A percentile compares a stretch with the other conserved stretches of the same genome.
Evolutionary conservation across 2,797 vertebrate genomes (phyloP).

Genomic region (Muscicapa comitata): DNA sequence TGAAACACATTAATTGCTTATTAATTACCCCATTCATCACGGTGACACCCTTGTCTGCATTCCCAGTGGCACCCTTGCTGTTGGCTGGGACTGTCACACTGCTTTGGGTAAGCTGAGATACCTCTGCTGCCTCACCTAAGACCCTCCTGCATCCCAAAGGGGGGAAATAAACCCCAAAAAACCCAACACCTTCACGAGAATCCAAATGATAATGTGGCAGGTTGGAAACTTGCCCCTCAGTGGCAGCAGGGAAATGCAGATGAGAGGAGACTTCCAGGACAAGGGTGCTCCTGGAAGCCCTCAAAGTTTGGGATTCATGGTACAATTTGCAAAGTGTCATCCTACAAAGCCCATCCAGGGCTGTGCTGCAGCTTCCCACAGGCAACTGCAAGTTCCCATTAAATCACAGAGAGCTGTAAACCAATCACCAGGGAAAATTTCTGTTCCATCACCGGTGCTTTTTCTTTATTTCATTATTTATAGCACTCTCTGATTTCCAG

Average conservation of each 20-base stretch:
- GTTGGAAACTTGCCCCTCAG: neutral
- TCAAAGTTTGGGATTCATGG: neutral
- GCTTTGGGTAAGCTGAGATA: neutral
- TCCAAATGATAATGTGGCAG: accelerated
- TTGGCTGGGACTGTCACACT: neutral
- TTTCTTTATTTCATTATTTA: slow-evolving; percentile 67
- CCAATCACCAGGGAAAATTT: slow-evolving; percentile 58
- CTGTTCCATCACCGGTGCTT: slow-evolving; percentile 46
- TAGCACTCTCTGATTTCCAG: slow-evolving; percentile 48
- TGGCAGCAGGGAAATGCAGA: neutral
- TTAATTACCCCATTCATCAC: slow-evolving; percentile 92
- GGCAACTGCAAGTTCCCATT: slow-evolving; percentile 29
- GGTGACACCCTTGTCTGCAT: slow-evolving; percentile 82
- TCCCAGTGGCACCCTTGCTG: slow-evolving; percentile 58
- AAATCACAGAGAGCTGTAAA: slow-evolving; percentile 54
- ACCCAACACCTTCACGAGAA: accelerated
- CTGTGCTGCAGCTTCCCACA: slow-evolving; percentile 29
- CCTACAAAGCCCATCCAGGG: neutral
- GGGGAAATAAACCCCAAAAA: neutral
- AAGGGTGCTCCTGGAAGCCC: neutral
- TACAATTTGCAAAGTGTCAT: neutral
- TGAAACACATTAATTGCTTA: slow-evolving; percentile 84
- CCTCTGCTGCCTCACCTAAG: neutral
- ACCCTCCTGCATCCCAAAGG: neutral
- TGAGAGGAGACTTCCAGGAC: neutral